Evolutionary conservation across 2,113 vertebrate genomes (phyloP), one percentile per base, ranked within the genome.

Genomic region (Meleagris gallopavo): DNA sequence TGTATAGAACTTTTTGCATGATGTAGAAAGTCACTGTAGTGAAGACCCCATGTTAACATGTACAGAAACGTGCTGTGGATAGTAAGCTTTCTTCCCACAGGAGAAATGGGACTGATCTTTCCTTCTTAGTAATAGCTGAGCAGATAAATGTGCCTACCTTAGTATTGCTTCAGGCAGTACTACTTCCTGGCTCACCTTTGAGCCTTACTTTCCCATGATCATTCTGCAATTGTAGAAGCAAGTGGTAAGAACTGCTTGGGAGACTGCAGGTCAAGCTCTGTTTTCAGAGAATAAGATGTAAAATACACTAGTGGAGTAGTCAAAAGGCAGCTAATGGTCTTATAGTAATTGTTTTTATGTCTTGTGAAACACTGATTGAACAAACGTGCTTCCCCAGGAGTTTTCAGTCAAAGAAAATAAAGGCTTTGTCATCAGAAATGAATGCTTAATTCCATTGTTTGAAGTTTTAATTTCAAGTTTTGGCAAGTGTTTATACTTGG

Each of bases 391-490:
- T 93, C 20, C 22, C 10, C 29, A 74, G 46, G 61, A 24, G 5
- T 55, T 90, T 88, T 83, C 61, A 78, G 61, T 7, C 43, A 90
- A 72, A 61, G 19, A 38, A 54, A 71, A 71, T 38, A 88, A 62
- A 48, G 20, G 11, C 43, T 77, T 72, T 55, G 38, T 43, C 73
- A 84, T 82, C 48, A 61, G 61, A 81, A 48, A 82, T 69, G 9
- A 0, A 0, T 34, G 32, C 30, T 88, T 87, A 73, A 57, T 67
- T 88, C 25, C 30, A n/a, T 61, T 92, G 66, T 57, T 54, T 54
- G 25, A 71, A 88, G 88, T 74, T 83, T 40, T 24, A 81, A 86
- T 76, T 92, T 64, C 25, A 92, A 74, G n/a, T 40, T 81, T 55
- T 79, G 83, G 64, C 36, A 29, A 25, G 24, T 18, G 58, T 62